Evolutionary conservation across 2,888 invertebrate genomes (phyloP), one percentile per base, ranked within the genome.

Genomic region (Hirtodrosophila alboralis): DNA sequence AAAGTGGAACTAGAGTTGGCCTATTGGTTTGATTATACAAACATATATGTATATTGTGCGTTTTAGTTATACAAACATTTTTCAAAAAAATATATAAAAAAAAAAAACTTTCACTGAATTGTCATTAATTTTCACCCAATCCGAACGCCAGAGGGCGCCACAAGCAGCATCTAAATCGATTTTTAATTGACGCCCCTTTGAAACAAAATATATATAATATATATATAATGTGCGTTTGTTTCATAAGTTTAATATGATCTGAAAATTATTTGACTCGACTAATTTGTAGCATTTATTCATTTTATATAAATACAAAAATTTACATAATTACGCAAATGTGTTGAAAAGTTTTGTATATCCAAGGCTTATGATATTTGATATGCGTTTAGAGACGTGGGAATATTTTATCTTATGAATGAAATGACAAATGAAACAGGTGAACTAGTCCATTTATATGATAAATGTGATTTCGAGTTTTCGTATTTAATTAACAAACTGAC

Each of bases 51-150:
- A 18, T 70, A 40, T 48, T 43, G 56, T 49, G 47, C 59, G 49
- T 58, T 59, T 58, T 59, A 59, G 65, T 60, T 70, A 56, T 58
- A 63, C 60, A 61, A 56, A 62, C 31, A 38, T 38, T 51, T 16
- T 52, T 40, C 28, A 65, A n/a, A n/a, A n/a, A n/a, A n/a, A n/a
- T n/a, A n/a, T n/a, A n/a, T n/a, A n/a, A n/a, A n/a, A n/a, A n/a
- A n/a, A n/a, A n/a, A n/a, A n/a, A n/a, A 81, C 80, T 81, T 81
- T 81, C 80, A 81, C 80, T 83, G 56, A 58, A 58, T n/a, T 52
- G 62, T 75, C 79, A 67, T 85, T 85, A 83, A 65, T 83, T 85
- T 85, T 79, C 73, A 64, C 61, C 64, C 38, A 53, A 64, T 58
- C 56, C 60, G 37, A 14, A 12, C 51, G 54, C 66, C 33, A 54